Conservation (phyloP, 64 coral and sea anemone species). For the Montipora capricornis region DNA sequence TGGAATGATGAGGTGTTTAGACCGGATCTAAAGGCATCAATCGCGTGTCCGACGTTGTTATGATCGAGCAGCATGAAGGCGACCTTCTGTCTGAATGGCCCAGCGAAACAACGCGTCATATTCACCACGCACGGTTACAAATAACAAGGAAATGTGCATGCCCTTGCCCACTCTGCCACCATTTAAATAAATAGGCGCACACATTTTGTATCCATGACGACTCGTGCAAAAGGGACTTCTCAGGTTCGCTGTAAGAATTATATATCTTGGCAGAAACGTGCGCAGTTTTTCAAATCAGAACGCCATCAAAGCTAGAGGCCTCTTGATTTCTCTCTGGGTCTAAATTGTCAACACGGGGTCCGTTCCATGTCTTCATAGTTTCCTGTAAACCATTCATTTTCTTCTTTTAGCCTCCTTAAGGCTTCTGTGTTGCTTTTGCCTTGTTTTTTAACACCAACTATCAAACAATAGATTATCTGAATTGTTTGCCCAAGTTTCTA, state of each 20-base stretch:
- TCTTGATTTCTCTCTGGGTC: background rate
- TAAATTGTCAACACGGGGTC: background rate
- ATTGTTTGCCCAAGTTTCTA: too few relatives aligned
- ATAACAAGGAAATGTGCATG: background rate
- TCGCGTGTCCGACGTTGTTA: background rate
- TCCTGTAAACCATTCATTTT: constrained; percentile 14
- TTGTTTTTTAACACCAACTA: too few relatives aligned
- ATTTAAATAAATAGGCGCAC: background rate
- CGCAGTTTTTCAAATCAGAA: constrained; percentile 51
- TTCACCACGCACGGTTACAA: too few relatives aligned
- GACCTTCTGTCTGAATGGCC: background rate
- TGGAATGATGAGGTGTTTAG: background rate
- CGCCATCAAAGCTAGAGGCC: constrained; percentile 31
- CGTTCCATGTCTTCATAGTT: background rate
- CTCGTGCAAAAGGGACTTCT: constrained; percentile 3
- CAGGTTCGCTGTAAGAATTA: constrained; percentile 43
- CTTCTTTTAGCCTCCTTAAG: constrained; percentile 1
- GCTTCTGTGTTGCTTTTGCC: background rate
- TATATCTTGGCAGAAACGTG: constrained; percentile 50
- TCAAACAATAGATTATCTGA: too few relatives aligned
- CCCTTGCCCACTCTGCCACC: background rate
- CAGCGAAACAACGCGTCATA: too few relatives aligned
- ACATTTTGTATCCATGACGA: background rate
- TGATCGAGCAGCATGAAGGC: background rate
- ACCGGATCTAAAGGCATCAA: background rate